Percentiles rank a stretch among this genome's conserved stretches.
These are phyloP conservation scores for Dreissena polymorpha DNA, from an alignment of 1,140 invertebrate genomes.

Conservation along the genomic window DNA sequence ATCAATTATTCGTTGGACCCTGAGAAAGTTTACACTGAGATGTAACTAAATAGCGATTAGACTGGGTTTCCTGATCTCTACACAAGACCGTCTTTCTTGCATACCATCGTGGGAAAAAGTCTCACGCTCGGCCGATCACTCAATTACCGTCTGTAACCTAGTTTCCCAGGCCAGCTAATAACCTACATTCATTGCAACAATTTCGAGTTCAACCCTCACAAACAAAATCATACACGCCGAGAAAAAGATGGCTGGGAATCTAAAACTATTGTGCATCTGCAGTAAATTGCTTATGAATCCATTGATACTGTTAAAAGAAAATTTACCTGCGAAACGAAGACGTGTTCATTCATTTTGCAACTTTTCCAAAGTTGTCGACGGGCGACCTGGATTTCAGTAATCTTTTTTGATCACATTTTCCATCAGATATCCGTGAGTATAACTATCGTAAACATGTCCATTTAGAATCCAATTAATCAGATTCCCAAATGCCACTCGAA, in stretches of 20 bases:
- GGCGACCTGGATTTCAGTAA: not conserved
- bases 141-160: conserved; percentile 41
- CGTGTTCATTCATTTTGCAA: conserved; percentile 68
- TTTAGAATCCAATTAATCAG: conserved; percentile 21
- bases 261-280: too few relatives aligned
- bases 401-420: too few relatives aligned
- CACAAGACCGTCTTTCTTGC: too few relatives aligned
- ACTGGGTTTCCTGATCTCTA: too few relatives aligned
- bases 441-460: conserved; percentile 32
- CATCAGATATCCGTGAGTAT: conserved; percentile 13
- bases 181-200: too few relatives aligned
- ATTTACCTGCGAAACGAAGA: conserved; percentile 69
- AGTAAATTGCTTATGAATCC: too few relatives aligned
- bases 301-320: not conserved
- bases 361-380: conserved; percentile 40
- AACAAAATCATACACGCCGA: too few relatives aligned
- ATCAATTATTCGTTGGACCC: too few relatives aligned
- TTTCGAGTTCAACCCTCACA: too few relatives aligned
- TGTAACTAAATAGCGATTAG: too few relatives aligned
- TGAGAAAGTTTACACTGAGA: too few relatives aligned
- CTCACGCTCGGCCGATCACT: conserved; percentile 43
- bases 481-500: conserved; percentile 36
- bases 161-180: conserved; percentile 24
- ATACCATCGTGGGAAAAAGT: conserved; percentile 51
- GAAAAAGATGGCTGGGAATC: too few relatives aligned